These are phyloP conservation scores for Galaxea fascicularis DNA, from an alignment of 92 coral and sea anemone genomes.

Conservation along the genomic window DNA sequence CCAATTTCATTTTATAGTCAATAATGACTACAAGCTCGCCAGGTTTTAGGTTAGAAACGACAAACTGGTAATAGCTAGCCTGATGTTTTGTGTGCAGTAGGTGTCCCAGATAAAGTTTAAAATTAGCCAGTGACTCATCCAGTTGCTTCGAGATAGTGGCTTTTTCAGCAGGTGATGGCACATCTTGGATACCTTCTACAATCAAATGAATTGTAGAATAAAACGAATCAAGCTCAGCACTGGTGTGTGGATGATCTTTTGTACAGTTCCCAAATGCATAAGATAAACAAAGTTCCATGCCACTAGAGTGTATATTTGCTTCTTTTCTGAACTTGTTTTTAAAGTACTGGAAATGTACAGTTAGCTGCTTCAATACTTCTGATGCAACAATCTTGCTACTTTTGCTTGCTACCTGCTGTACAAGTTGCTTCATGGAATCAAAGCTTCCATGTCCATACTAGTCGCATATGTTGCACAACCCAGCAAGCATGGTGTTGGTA, in stretches of 20 bases:
- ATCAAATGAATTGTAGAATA: neutral
- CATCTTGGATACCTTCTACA: neutral
- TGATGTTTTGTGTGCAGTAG: slow-evolving; percentile 45
- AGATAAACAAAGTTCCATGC: too few relatives aligned
- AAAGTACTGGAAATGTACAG: neutral
- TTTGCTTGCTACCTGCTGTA: neutral
- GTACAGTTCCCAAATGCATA: slow-evolving; percentile 47
- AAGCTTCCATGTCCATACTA: slow-evolving; percentile 40
- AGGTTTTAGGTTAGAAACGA: slow-evolving; percentile 26
- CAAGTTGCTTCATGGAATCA: slow-evolving; percentile 2
- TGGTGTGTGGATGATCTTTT: slow-evolving; percentile 21
- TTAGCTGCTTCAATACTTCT: neutral
- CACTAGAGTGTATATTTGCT: slow-evolving; percentile 35
- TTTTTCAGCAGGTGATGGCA: neutral
- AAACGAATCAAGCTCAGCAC: slow-evolving; percentile 3
- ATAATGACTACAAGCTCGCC: slow-evolving; percentile 41
- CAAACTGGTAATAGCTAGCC: slow-evolving; percentile 36
- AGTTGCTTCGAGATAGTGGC: neutral
- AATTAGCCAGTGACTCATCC: neutral
- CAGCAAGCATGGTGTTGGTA: slow-evolving; percentile 49
- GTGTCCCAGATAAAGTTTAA: slow-evolving; percentile 10
- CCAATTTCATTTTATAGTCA: slow-evolving; percentile 57
- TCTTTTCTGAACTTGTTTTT: slow-evolving; percentile 38
- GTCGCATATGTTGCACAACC: slow-evolving; percentile 41
- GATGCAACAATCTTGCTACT: neutral